Percentiles rank a stretch among this genome's conserved stretches.
These are phyloP conservation scores for Leptodactylus fuscus DNA, from an alignment of 2,113 vertebrate genomes.

Conservation along the genomic window DNA sequence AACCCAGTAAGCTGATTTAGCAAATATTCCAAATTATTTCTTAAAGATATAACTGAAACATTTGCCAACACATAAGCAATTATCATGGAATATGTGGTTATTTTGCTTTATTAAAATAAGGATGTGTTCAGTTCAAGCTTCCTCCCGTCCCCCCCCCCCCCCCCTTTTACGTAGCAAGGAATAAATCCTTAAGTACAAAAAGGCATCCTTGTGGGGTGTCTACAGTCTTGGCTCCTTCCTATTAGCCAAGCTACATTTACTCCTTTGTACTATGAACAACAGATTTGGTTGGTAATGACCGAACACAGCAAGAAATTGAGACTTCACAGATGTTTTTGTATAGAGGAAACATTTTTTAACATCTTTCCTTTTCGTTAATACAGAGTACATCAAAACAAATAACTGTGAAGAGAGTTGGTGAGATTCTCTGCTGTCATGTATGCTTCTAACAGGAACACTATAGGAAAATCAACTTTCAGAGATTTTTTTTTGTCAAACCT, in stretches of 20 bases:
- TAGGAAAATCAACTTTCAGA: background rate
- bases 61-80: background rate
- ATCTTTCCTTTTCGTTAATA: constrained; percentile 19
- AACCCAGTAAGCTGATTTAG: background rate
- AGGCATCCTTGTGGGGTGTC: constrained; percentile 43
- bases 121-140: background rate
- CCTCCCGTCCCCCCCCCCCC: background rate
- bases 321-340: constrained; percentile 41
- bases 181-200: constrained; percentile 56
- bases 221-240: constrained; percentile 46
- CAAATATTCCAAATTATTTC: background rate
- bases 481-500: background rate
- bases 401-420: background rate
- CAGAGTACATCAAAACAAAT: constrained; percentile 11
- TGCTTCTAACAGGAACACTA: background rate
- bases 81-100: background rate
- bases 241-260: constrained; percentile 54
- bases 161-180: constrained; percentile 20
- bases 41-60: background rate
- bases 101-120: constrained; percentile 15
- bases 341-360: constrained; percentile 35
- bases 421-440: background rate
- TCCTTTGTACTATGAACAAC: constrained; percentile 42
- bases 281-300: constrained; percentile 50
- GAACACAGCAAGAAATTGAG: constrained; percentile 48